Evolutionary conservation across 1,140 invertebrate species (phyloP).

Genomic region (Nixonia krombeini): DNA sequence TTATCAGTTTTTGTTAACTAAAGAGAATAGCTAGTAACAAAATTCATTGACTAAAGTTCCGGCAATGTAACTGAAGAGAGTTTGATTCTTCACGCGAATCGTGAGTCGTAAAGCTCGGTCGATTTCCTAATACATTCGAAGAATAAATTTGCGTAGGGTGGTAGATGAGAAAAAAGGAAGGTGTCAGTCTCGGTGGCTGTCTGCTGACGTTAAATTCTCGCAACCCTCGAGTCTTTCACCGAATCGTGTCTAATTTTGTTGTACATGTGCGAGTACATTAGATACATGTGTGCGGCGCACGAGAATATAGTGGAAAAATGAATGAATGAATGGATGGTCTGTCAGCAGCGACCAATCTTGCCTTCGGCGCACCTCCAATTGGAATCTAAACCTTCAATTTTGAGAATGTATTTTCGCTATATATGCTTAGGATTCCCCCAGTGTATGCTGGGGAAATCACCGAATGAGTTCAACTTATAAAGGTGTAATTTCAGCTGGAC

Average conservation of each 20-base stretch:
- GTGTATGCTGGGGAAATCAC: too few species aligned
- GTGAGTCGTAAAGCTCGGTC: neutral
- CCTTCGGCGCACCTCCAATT: slow-evolving; percentile 20
- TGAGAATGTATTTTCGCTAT: slow-evolving; percentile 2
- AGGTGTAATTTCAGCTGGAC: slow-evolving; percentile 10
- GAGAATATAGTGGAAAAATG: slow-evolving; percentile 40
- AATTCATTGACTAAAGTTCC: too few species aligned
- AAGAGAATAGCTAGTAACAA: neutral
- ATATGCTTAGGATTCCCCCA: slow-evolving; percentile 1
- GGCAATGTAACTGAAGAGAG: neutral
- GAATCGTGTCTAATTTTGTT: slow-evolving; percentile 44
- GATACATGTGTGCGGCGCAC: slow-evolving; percentile 31
- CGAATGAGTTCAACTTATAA: neutral
- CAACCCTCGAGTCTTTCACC: slow-evolving; percentile 34
- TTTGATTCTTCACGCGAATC: neutral
- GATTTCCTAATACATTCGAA: slow-evolving; percentile 40
- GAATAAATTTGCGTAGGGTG: slow-evolving; percentile 40
- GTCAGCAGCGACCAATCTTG: slow-evolving; percentile 10
- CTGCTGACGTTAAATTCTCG: slow-evolving; percentile 40
- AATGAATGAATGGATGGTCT: slow-evolving; percentile 43
- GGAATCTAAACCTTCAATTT: slow-evolving; percentile 30
- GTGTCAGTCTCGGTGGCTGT: slow-evolving; percentile 39
- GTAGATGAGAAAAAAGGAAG: slow-evolving; percentile 38
- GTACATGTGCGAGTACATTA: slow-evolving; percentile 32
- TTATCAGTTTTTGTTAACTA: neutral